phyloP scores from a whole-genome alignment of 2,888 invertebrate species.

The Hypena proboscidalis region DNA sequence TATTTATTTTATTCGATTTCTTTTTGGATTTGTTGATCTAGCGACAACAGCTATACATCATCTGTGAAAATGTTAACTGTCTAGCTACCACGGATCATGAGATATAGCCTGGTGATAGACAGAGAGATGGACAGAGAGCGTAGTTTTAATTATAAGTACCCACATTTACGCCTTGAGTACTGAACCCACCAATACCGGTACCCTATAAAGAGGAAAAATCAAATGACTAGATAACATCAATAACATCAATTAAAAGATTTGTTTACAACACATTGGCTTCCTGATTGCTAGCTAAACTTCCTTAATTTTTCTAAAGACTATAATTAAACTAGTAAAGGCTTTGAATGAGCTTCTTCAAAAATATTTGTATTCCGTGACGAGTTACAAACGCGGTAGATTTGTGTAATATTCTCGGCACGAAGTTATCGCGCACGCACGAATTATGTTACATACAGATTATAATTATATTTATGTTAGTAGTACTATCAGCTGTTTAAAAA shows the following conservation, averaged over 20 bases:
- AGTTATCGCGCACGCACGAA: conserved; percentile 26
- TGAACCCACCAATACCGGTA: too few species aligned
- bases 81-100: too few species aligned
- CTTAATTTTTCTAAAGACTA: conserved; percentile 28
- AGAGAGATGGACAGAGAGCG: too few species aligned
- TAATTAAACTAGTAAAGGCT: conserved; percentile 20
- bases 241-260: background rate
- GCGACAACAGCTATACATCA: too few species aligned
- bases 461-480: conserved; percentile 16
- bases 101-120: too few species aligned
- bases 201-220: background rate
- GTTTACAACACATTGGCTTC: conserved; percentile 15
- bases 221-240: background rate
- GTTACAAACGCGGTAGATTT: conserved; percentile 15
- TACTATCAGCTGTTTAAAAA: background rate
- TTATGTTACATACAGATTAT: conserved; percentile 22
- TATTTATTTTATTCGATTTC: too few species aligned
- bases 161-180: too few species aligned
- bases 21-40: too few species aligned
- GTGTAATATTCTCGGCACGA: conserved; percentile 34
- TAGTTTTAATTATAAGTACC: too few species aligned
- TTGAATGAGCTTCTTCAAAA: conserved; percentile 17
- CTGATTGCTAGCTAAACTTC: conserved; percentile 21
- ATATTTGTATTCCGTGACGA: conserved; percentile 26
- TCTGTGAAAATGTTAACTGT: too few species aligned